phyloP scores from a whole-genome alignment of 2,888 invertebrate genomes.

The Mesodorylaimus sp. region DNA sequence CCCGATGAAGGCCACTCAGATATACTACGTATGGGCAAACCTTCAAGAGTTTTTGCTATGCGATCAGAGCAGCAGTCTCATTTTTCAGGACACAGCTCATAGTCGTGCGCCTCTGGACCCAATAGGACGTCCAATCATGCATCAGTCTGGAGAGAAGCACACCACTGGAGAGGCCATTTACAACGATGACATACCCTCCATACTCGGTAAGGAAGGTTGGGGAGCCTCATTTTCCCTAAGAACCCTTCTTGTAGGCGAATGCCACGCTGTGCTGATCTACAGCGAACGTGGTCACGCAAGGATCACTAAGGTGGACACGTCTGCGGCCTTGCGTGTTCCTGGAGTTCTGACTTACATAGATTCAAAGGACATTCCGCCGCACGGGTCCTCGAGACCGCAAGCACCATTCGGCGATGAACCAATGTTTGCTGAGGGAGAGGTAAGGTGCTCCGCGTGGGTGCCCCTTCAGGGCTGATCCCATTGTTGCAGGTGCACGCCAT shows the following conservation, averaged over 20 bases:
- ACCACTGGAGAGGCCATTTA: constrained; percentile 75
- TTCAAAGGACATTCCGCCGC: constrained; percentile 52
- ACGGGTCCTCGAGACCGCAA: constrained; percentile 30
- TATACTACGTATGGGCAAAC: too few relatives aligned
- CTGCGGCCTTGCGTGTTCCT: constrained; percentile 49
- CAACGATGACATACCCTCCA: constrained; percentile 53
- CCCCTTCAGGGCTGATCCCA: background rate
- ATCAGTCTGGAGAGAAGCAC: constrained; percentile 65
- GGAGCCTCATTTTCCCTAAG: background rate
- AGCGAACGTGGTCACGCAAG: constrained; percentile 65
- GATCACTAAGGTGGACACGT: constrained; percentile 52
- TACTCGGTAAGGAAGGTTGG: background rate
- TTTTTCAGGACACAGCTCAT: constrained; percentile 32
- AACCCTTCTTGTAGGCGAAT: background rate
- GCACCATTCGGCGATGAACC: constrained; percentile 48
- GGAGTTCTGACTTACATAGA: constrained; percentile 67
- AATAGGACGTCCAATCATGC: constrained; percentile 60
- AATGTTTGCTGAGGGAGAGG: constrained; percentile 55
- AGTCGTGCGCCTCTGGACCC: constrained; percentile 40
- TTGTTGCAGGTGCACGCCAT: constrained; percentile 38
- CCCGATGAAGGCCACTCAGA: too few relatives aligned
- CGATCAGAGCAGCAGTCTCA: too few relatives aligned
- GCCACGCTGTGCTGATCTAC: constrained; percentile 51
- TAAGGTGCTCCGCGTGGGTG: constrained; percentile 31
- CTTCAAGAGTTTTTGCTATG: too few relatives aligned